Conservation (phyloP, 2,888 invertebrate species). For the Pseudolycoriella hygida region DNA sequence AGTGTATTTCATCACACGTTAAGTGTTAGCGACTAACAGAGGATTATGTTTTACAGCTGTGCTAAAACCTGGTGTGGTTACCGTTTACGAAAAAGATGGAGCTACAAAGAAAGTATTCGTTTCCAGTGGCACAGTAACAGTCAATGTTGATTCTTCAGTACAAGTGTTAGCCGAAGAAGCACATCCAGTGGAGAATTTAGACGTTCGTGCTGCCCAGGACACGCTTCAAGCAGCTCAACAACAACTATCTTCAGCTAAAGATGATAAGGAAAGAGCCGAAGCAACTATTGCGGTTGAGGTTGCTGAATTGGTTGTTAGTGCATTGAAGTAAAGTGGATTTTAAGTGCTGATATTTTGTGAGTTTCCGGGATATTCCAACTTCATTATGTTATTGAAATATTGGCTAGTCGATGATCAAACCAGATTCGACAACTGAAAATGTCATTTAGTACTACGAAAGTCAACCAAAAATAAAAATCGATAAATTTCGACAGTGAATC, state of each 20-base stretch:
- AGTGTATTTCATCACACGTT: too few relatives aligned
- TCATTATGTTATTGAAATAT: too few relatives aligned
- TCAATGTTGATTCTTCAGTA: slow-evolving; percentile 90
- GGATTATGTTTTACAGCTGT: slow-evolving; percentile 48
- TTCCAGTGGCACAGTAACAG: slow-evolving; percentile 87
- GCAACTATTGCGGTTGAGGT: slow-evolving; percentile 89
- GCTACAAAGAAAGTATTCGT: slow-evolving; percentile 76
- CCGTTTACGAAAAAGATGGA: slow-evolving; percentile 77
- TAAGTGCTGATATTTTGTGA: too few relatives aligned
- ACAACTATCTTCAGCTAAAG: slow-evolving; percentile 57
- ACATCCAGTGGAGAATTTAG: slow-evolving; percentile 66
- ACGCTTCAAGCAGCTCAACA: slow-evolving; percentile 70
- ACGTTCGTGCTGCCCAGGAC: slow-evolving; percentile 64
- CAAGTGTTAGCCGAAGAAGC: slow-evolving; percentile 96
- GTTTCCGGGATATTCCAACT: too few relatives aligned
- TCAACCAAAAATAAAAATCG: too few relatives aligned
- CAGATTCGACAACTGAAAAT: too few relatives aligned
- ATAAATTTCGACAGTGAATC: too few relatives aligned
- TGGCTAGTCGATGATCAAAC: too few relatives aligned
- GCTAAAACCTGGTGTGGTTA: slow-evolving; percentile 83
- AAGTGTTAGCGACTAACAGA: too few relatives aligned
- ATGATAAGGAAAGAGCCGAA: slow-evolving; percentile 73
- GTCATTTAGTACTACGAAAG: too few relatives aligned
- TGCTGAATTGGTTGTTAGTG: slow-evolving; percentile 83
- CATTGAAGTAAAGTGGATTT: slow-evolving; percentile 37